Conservation (phyloP, 2,888 invertebrate species). For the Stratiomys singularior region DNA sequence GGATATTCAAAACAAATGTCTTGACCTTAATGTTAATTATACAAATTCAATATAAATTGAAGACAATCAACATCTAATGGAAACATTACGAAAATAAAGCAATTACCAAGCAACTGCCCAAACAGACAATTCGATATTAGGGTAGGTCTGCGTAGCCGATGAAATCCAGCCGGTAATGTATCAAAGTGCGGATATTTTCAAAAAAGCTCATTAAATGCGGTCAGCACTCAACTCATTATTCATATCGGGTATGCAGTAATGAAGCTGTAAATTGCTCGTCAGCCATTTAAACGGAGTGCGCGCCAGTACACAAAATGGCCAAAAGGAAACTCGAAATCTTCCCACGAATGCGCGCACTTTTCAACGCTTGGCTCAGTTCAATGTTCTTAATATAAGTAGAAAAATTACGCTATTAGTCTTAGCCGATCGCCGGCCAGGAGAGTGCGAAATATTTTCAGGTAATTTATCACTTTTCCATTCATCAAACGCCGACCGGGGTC, state of each 20-base stretch:
- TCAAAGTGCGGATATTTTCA: slow-evolving; percentile 31
- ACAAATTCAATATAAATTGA: slow-evolving; percentile 37
- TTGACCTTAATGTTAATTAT: slow-evolving; percentile 35
- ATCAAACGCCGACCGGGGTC: slow-evolving; percentile 1
- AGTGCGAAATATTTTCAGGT: slow-evolving; percentile 39
- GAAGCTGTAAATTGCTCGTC: slow-evolving; percentile 43
- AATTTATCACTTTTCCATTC: slow-evolving; percentile 45
- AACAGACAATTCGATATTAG: slow-evolving; percentile 3
- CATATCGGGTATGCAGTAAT: slow-evolving; percentile 43
- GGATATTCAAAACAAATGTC: slow-evolving; percentile 39
- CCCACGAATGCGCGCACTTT: slow-evolving; percentile 38
- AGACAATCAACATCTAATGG: slow-evolving; percentile 17
- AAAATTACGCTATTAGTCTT: slow-evolving; percentile 45
- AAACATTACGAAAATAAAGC: slow-evolving; percentile 32
- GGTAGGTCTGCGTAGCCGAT: slow-evolving; percentile 31
- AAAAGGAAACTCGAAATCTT: slow-evolving; percentile 31
- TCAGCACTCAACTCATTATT: slow-evolving; percentile 36
- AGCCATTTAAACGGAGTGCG: slow-evolving; percentile 1
- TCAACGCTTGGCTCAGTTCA: slow-evolving; percentile 40
- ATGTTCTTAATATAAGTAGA: slow-evolving; percentile 38
- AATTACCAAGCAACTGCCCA: slow-evolving; percentile 19
- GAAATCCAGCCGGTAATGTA: slow-evolving; percentile 33
- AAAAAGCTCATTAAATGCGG: slow-evolving; percentile 43
- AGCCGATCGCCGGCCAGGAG: slow-evolving; percentile 4
- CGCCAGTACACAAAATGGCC: slow-evolving; percentile 1